phyloP scores from a whole-genome alignment of 2,797 vertebrate genomes.

The Semotilus atromaculatus region DNA sequence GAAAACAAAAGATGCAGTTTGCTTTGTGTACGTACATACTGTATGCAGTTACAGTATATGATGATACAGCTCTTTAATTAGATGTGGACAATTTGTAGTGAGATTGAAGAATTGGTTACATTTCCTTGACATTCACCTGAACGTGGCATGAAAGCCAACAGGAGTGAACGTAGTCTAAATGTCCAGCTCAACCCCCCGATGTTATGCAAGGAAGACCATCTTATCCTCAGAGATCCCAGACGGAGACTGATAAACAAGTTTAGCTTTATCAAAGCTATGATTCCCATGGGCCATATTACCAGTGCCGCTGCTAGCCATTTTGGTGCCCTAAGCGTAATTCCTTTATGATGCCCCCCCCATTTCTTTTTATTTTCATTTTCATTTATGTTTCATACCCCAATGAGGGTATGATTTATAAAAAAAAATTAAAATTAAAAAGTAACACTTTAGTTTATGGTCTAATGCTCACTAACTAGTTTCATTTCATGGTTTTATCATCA shows the following conservation, averaged over 20 bases:
- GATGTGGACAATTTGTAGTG: conserved; percentile 34
- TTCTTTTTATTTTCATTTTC: too few relatives aligned
- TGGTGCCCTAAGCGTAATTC: too few relatives aligned
- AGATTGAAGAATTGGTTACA: conserved; percentile 27
- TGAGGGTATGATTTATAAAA: too few relatives aligned
- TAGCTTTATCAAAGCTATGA: conserved; percentile 19
- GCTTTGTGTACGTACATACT: background rate
- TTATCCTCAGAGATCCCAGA: conserved; percentile 20
- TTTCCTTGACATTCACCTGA: conserved; percentile 43
- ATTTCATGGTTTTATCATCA: too few relatives aligned
- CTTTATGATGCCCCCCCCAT: too few relatives aligned
- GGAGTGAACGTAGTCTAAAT: background rate
- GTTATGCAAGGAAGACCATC: conserved; percentile 1
- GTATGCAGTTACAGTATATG: background rate
- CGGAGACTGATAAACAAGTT: conserved; percentile 36
- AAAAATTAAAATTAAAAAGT: too few relatives aligned
- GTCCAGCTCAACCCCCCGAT: conserved; percentile 6
- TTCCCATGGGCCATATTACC: conserved; percentile 3
- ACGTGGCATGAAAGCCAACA: conserved; percentile 1
- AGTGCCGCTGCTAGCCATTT: too few relatives aligned
- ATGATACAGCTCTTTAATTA: conserved; percentile 48
- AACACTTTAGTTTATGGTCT: too few relatives aligned
- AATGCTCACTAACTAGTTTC: too few relatives aligned
- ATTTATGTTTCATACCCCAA: too few relatives aligned
- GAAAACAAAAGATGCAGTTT: conserved; percentile 46